Evolutionary conservation across 2,888 invertebrate species (phyloP).

Genomic region (Diloba caeruleocephala): DNA sequence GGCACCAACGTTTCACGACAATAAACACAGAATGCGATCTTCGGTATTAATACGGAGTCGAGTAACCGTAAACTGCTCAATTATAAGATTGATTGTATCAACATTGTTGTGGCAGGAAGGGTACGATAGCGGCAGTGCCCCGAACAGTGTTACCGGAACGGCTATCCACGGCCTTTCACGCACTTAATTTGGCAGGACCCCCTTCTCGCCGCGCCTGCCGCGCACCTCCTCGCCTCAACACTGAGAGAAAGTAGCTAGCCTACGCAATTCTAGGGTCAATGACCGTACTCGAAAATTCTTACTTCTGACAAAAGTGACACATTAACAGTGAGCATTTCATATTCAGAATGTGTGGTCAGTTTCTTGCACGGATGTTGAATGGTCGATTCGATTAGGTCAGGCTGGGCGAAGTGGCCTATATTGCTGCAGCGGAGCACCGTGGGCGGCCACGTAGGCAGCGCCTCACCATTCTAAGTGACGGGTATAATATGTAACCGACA

Average conservation of each 20-base stretch:
- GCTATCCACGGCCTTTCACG: conserved; percentile 85
- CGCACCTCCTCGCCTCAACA: conserved; percentile 74
- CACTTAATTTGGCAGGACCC: conserved; percentile 88
- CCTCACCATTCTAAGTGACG: conserved; percentile 6
- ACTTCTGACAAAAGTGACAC: conserved; percentile 88
- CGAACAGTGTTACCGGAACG: conserved; percentile 69
- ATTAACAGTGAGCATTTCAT: conserved; percentile 85
- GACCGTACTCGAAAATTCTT: conserved; percentile 87
- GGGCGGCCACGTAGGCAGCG: conserved; percentile 61
- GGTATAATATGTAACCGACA: too few species aligned
- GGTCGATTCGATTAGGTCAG: conserved; percentile 77
- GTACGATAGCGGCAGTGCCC: conserved; percentile 56
- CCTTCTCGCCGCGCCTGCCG: conserved; percentile 75
- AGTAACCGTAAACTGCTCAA: conserved; percentile 49
- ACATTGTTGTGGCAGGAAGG: conserved; percentile 57
- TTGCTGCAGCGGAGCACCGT: conserved; percentile 58
- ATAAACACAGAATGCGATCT: conserved; percentile 38
- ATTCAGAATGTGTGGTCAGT: conserved; percentile 86
- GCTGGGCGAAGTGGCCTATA: conserved; percentile 62
- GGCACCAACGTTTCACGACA: conserved; percentile 62
- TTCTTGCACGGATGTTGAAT: conserved; percentile 81
- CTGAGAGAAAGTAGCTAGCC: conserved; percentile 88
- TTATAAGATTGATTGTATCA: conserved; percentile 40
- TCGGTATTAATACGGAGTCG: conserved; percentile 28
- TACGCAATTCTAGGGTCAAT: conserved; percentile 88